Conservation (phyloP, 1,140 invertebrate species). For the Pseudoatta argentina region DNA sequence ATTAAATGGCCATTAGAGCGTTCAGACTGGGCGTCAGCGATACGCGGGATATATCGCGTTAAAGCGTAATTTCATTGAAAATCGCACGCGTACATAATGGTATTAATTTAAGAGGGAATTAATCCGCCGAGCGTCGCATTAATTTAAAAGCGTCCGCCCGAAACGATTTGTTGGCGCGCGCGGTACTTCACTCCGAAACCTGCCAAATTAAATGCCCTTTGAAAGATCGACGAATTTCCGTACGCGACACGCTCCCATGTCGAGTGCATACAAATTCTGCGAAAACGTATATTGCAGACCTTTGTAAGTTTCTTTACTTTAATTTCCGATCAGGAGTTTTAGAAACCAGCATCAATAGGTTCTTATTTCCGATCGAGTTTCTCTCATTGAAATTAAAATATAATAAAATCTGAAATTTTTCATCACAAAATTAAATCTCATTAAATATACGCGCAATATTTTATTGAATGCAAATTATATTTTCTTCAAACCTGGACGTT, state of each 20-base stretch:
- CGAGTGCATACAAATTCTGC: constrained; percentile 24
- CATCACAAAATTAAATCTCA: neutral
- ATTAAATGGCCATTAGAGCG: constrained; percentile 75
- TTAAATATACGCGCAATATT: neutral
- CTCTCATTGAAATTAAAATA: neutral
- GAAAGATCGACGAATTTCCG: constrained; percentile 67
- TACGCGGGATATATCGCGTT: constrained; percentile 72
- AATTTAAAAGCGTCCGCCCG: constrained; percentile 77
- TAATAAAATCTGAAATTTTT: neutral
- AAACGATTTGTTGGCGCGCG: constrained; percentile 72
- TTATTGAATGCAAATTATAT: neutral
- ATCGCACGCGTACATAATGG: constrained; percentile 75
- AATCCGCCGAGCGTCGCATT: constrained; percentile 75
- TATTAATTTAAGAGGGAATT: constrained; percentile 77
- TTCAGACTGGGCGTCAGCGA: constrained; percentile 71
- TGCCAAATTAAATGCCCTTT: constrained; percentile 70
- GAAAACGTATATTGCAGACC: constrained; percentile 7
- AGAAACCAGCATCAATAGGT: neutral
- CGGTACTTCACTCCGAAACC: constrained; percentile 64
- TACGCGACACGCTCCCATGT: constrained; percentile 46
- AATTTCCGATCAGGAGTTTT: neutral
- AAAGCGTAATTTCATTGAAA: constrained; percentile 76
- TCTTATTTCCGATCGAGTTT: neutral
- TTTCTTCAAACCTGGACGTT: neutral
- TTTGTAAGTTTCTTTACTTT: constrained; percentile 21